These are phyloP conservation scores for Sebastes cheni DNA, from an alignment of 2,797 vertebrate species.

Conservation along the genomic window DNA sequence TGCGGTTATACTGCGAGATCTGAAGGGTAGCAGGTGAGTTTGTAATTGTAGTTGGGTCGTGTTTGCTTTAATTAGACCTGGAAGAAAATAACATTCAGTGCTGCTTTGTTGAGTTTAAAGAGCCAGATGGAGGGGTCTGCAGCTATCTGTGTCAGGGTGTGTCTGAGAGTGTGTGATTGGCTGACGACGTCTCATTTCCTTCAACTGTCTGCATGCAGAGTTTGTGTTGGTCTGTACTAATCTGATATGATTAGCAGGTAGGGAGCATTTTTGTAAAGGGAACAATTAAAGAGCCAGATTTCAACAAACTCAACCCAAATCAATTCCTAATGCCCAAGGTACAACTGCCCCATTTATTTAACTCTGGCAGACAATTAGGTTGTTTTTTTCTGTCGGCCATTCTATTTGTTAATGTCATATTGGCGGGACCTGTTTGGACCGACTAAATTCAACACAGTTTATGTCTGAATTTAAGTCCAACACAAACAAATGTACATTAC, in stretches of 20 bases:
- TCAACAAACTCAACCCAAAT: slow-evolving; percentile 29
- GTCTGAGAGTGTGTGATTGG: background rate
- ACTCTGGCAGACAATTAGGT: slow-evolving; percentile 3
- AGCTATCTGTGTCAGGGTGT: background rate
- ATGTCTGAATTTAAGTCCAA: background rate
- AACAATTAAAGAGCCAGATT: slow-evolving; percentile 25
- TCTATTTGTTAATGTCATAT: slow-evolving; percentile 11
- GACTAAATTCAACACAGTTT: background rate
- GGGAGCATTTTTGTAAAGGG: slow-evolving; percentile 12
- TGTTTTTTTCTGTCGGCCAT: background rate
- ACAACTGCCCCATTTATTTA: slow-evolving; percentile 13
- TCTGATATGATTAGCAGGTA: slow-evolving; percentile 1
- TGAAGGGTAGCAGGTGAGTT: background rate
- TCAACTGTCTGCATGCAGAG: background rate
- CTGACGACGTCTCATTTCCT: background rate
- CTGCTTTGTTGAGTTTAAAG: background rate
- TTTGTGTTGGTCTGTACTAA: background rate
- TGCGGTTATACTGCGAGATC: background rate
- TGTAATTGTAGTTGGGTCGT: background rate
- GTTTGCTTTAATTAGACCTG: background rate
- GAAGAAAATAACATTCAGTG: background rate
- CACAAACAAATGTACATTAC: background rate
- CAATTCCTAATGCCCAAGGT: slow-evolving; percentile 15
- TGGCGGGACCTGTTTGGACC: background rate
- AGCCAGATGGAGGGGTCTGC: background rate